These are phyloP conservation scores for Ia io DNA, from an alignment of 2,113 vertebrate species.

Conservation along the genomic window DNA sequence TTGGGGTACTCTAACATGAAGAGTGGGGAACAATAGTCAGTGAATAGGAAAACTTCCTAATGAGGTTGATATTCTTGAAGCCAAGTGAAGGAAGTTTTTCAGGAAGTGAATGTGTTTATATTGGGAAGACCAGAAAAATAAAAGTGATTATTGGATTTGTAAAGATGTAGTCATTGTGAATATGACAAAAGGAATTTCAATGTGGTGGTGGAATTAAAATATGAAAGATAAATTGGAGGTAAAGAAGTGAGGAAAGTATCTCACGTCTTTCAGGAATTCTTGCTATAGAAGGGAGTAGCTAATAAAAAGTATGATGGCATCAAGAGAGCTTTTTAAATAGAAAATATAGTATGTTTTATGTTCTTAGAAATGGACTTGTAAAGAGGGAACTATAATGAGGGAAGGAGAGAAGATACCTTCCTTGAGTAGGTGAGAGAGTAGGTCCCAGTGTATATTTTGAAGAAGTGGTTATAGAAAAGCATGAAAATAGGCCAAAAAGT, in stretches of 20 bases:
- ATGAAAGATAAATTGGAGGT: background rate
- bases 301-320: background rate
- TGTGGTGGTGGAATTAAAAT: background rate
- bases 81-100: background rate
- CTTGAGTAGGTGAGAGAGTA: background rate
- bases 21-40: background rate
- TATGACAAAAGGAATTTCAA: background rate
- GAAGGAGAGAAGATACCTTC: background rate
- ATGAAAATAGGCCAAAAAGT: background rate
- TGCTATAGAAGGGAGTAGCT: background rate
- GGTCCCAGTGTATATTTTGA: background rate
- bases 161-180: background rate
- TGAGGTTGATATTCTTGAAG: background rate
- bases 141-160: background rate
- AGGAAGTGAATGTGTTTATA: background rate
- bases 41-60: background rate
- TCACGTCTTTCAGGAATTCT: background rate
- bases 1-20: background rate
- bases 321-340: background rate
- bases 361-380: background rate
- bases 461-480: background rate
- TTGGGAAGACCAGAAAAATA: background rate
- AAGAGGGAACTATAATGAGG: background rate
- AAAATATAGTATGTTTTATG: background rate
- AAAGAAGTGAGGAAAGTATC: background rate